Evolutionary conservation across 2,113 vertebrate species (phyloP), one percentile per base, ranked within the genome.

Genomic region (Actenoides lindsayi): DNA sequence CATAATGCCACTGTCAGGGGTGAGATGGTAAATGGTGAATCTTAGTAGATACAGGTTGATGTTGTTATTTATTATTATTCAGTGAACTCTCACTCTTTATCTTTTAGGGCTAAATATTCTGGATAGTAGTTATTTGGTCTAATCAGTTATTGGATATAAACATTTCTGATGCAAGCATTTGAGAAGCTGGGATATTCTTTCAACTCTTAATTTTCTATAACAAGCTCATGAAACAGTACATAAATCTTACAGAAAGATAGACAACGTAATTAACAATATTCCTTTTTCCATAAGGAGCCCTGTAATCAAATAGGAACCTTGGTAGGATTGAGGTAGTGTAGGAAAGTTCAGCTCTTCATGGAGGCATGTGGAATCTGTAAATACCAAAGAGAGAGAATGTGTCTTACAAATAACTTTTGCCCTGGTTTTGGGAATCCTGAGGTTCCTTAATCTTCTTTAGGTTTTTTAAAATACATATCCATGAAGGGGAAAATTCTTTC

Each of bases 1-100:
- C 3, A 3, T 39, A 86, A 10, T 2, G 0, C 16, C 41, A 28
- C 20, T 50, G 8, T 33, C 27, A 59, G 1, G 2, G 9, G 2
- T 42, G 12, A 70, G 20, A 78, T 12, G 69, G 21, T 19, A 73
- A 64, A 64, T 23, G 23, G 16, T 4, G 71, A 76, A 80, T 31
- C 2, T 1, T n/a, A 60, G 9, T 28, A 11, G 5, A 44, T 63
- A 48, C 46, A 33, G n/a, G 44, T 6, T 54, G 18, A 70, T 18
- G 30, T 83, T 59, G 51, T 73, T 65, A 41, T 31, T 78, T 64
- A 27, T 68, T 53, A 48, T 50, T 50, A 31, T 71, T 56, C 37
- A 31, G 6, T 35, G 8, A 87, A 46, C 19, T 53, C 12, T 63
- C 33, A n/a, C 11, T 0, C 6, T 90, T 76, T 56, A 25, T 30